Conservation (phyloP, 2,888 invertebrate genomes). For the Callinectes sapidus region DNA sequence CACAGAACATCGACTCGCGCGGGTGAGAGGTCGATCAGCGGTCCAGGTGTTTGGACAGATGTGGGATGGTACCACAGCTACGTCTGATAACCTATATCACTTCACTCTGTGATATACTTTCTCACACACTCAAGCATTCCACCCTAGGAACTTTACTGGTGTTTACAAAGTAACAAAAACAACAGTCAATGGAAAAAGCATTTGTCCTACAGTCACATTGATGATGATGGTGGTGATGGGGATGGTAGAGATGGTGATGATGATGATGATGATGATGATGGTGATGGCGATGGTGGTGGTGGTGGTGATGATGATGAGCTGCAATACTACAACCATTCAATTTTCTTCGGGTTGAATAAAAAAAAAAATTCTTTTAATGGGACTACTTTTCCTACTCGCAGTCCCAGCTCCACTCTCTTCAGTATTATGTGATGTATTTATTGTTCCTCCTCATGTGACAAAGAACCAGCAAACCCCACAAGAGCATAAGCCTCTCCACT, state of each 20-base stretch:
- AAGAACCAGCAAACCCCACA: background rate
- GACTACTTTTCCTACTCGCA: no score
- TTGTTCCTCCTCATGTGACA: background rate
- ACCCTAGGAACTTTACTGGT: background rate
- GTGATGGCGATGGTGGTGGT: no score
- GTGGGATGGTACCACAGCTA: background rate
- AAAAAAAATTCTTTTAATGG: no score
- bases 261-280: no score
- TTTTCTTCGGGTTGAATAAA: background rate
- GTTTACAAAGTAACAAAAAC: background rate
- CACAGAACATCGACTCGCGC: background rate
- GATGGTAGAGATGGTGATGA: no score
- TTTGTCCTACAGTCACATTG: background rate
- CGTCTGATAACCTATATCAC: background rate
- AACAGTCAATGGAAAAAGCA: background rate
- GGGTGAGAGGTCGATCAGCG: background rate
- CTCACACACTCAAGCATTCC: background rate
- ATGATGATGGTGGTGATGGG: background rate
- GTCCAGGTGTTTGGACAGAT: background rate
- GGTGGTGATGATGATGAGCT: background rate
- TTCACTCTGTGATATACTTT: background rate
- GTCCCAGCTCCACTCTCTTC: no score
- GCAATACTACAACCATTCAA: background rate
- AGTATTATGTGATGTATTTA: no score
- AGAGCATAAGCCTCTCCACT: background rate